Evolutionary conservation across 1,140 invertebrate genomes (phyloP).

Genomic region (Trinorchestia longiramus): DNA sequence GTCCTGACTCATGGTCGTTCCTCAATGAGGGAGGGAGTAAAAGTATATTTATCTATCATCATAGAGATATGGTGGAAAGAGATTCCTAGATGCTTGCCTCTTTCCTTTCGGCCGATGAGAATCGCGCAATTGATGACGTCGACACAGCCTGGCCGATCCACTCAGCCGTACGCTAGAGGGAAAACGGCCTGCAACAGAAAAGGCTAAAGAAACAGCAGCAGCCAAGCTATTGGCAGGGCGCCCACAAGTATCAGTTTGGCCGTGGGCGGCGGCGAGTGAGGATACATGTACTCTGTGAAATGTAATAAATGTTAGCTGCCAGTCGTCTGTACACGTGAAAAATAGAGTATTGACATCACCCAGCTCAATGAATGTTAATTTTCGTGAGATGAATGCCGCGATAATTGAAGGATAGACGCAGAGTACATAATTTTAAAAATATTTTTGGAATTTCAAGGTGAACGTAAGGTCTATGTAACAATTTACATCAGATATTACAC

Average conservation of each 20-base stretch:
- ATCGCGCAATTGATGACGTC: too few relatives aligned
- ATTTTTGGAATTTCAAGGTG: not conserved
- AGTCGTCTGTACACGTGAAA: not conserved
- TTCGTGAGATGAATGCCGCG: not conserved
- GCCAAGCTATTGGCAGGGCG: not conserved
- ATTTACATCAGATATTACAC: not conserved
- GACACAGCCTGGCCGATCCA: not conserved
- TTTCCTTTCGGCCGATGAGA: not conserved
- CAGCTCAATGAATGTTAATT: not conserved
- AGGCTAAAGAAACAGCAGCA: not conserved
- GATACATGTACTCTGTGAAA: not conserved
- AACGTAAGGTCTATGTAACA: not conserved
- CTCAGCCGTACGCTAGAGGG: not conserved
- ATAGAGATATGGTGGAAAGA: not conserved
- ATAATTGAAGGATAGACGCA: not conserved
- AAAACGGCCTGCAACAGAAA: not conserved
- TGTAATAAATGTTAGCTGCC: not conserved
- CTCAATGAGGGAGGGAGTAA: too few relatives aligned
- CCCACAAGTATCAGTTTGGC: not conserved
- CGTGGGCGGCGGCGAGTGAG: not conserved
- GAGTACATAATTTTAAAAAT: not conserved
- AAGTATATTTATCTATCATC: too few relatives aligned
- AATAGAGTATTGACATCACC: not conserved
- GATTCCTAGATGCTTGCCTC: not conserved
- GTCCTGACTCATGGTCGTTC: too few relatives aligned